phyloP scores from a whole-genome alignment of 1,140 invertebrate species.

The Schlechtendalia chinensis region DNA sequence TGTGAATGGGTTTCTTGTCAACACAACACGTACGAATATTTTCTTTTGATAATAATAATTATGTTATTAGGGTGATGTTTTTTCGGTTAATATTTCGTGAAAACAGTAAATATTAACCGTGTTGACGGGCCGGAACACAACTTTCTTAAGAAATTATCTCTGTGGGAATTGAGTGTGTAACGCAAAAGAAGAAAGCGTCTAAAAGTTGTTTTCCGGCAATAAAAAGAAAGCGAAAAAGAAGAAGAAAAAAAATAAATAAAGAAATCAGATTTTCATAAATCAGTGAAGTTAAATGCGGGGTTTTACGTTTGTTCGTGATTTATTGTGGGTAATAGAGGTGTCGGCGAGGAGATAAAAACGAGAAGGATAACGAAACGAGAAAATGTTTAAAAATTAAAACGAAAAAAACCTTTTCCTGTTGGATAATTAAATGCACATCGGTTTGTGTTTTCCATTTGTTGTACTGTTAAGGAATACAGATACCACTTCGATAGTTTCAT shows the following conservation, averaged over 20 bases:
- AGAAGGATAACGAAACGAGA: background rate
- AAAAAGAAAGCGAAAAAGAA: slow-evolving; percentile 5
- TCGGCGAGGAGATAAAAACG: slow-evolving; percentile 15
- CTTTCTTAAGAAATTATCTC: background rate
- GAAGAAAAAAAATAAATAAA: background rate
- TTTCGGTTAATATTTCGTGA: background rate
- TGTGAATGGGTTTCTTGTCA: too few relatives aligned
- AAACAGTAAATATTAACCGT: background rate
- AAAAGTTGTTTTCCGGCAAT: slow-evolving; percentile 35
- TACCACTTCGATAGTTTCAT: background rate
- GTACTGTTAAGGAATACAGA: background rate
- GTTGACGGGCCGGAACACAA: background rate
- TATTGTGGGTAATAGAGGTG: slow-evolving; percentile 22
- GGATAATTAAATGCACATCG: slow-evolving; percentile 2
- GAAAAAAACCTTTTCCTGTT: background rate
- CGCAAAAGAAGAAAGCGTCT: background rate
- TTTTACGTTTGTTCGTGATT: slow-evolving; percentile 41
- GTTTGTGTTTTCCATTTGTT: background rate
- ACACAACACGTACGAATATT: too few relatives aligned
- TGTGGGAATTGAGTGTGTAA: background rate
- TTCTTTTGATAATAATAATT: background rate
- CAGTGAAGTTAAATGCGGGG: slow-evolving; percentile 24
- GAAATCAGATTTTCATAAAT: slow-evolving; percentile 47
- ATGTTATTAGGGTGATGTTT: background rate
- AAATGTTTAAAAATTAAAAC: slow-evolving; percentile 39